Conservation (phyloP, 1,140 invertebrate species). For the Tetraneura akinire region DNA sequence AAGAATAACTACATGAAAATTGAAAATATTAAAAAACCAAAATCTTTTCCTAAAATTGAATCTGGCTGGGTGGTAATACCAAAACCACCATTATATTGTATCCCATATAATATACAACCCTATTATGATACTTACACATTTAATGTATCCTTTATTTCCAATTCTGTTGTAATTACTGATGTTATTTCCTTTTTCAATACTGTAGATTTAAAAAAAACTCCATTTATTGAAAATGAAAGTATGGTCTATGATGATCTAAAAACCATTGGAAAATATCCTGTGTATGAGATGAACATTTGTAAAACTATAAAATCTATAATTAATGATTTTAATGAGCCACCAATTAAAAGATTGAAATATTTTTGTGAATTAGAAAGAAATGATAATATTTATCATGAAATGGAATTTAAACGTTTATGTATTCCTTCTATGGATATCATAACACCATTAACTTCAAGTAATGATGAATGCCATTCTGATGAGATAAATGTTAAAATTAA, state of each 20-base stretch:
- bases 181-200: not conserved
- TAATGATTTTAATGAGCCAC: not conserved
- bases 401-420: not conserved
- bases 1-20: not conserved
- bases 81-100: not conserved
- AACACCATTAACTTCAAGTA: not conserved
- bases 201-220: not conserved
- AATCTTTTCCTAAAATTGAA: not conserved
- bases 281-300: not conserved
- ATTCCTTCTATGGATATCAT: not conserved
- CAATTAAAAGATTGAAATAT: not conserved
- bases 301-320: not conserved
- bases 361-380: too few species aligned
- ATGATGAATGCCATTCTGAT: not conserved
- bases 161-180: not conserved
- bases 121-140: slow-evolving; percentile 25
- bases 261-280: not conserved
- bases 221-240: not conserved
- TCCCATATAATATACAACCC: not conserved
- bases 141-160: not conserved
- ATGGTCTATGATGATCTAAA: not conserved
- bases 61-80: not conserved
- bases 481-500: not conserved
- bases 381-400: too few species aligned
- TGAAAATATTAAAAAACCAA: not conserved